phyloP scores from a whole-genome alignment of 2,113 vertebrate species.

The Eurypyga helias region DNA sequence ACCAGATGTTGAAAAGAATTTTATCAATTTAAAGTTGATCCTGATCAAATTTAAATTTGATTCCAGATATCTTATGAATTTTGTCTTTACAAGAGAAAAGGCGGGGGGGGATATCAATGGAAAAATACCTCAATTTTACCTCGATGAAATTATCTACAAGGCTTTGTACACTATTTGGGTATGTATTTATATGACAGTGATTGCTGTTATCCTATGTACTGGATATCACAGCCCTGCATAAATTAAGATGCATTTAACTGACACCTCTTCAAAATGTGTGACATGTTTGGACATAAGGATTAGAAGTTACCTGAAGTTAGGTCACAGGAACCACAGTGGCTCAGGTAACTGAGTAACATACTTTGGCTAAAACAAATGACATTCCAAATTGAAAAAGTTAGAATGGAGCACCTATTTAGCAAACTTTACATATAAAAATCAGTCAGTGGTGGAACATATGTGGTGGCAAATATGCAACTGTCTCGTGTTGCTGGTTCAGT shows the following conservation, averaged over 20 bases:
- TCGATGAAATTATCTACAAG: background rate
- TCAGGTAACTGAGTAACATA: background rate
- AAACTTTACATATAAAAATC: background rate
- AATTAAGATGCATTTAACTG: background rate
- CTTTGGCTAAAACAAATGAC: background rate
- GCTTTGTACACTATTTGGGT: background rate
- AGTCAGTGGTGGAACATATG: background rate
- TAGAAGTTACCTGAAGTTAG: background rate
- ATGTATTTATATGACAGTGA: accelerated
- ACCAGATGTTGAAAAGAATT: background rate
- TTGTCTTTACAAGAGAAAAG: background rate
- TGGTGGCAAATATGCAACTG: background rate
- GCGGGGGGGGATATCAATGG: background rate
- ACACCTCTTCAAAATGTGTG: background rate
- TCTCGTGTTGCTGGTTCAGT: background rate
- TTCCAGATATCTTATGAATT: background rate
- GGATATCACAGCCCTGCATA: background rate
- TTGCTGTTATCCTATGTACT: background rate
- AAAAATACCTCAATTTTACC: background rate
- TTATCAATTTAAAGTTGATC: background rate
- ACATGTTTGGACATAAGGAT: background rate
- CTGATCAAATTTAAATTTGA: background rate
- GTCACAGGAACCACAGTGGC: background rate
- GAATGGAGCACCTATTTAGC: background rate
- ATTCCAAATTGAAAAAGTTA: background rate